These are phyloP conservation scores for Sitta carolinensis DNA, from an alignment of 2,797 vertebrate species.

Conservation along the genomic window DNA sequence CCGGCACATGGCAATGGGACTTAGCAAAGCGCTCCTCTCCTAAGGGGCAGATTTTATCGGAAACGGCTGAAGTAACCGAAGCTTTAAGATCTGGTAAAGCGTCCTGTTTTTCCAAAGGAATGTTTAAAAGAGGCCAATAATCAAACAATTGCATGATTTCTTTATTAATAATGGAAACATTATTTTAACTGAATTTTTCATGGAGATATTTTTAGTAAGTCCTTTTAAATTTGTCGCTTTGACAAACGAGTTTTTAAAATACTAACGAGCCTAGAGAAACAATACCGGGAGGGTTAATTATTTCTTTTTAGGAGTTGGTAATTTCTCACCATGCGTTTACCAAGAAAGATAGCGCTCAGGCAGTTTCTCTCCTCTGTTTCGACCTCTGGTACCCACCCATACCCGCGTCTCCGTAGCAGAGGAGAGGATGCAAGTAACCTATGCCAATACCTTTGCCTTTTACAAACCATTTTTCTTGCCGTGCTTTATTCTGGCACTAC, in stretches of 20 bases:
- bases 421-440: neutral
- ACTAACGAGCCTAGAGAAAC: neutral
- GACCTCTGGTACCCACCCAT: too few species aligned
- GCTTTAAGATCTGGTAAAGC: neutral
- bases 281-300: fast-evolving
- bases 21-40: neutral
- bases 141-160: neutral
- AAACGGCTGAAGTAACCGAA: neutral
- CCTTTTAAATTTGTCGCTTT: neutral
- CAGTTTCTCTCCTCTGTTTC: neutral
- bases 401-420: fast-evolving
- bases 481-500: neutral
- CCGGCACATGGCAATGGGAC: fast-evolving
- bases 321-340: neutral
- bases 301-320: neutral
- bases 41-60: neutral
- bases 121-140: neutral
- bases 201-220: neutral
- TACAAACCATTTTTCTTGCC: neutral
- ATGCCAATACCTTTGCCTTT: neutral
- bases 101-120: neutral
- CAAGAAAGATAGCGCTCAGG: neutral
- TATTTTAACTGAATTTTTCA: neutral
- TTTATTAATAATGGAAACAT: neutral
- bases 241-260: neutral